These are phyloP conservation scores for Sipha flava DNA, from an alignment of 1,140 invertebrate genomes.

Conservation along the genomic window DNA sequence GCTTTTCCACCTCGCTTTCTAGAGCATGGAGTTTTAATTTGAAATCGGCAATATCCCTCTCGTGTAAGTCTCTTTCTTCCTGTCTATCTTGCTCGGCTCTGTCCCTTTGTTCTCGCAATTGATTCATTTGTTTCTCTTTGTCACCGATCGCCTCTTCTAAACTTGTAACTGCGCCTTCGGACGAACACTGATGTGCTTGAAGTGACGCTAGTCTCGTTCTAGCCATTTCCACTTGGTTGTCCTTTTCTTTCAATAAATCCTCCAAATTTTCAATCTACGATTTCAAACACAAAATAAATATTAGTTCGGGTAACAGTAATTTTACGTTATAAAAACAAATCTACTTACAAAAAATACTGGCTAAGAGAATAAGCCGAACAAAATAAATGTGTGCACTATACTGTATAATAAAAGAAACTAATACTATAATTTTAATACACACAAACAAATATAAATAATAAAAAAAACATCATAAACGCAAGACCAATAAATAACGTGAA, in stretches of 20 bases:
- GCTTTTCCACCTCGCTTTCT: slow-evolving; percentile 67
- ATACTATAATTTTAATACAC: neutral
- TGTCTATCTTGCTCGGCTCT: slow-evolving; percentile 92
- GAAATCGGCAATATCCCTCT: slow-evolving; percentile 86
- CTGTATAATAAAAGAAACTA: neutral
- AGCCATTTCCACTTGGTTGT: slow-evolving; percentile 94
- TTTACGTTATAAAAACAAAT: neutral
- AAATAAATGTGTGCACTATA: neutral
- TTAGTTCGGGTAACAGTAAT: neutral
- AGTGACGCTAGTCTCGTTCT: slow-evolving; percentile 77
- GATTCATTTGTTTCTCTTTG: slow-evolving; percentile 92
- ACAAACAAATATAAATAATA: neutral
- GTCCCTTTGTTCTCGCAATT: slow-evolving; percentile 85
- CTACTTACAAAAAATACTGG: neutral
- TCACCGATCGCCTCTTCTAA: slow-evolving; percentile 93
- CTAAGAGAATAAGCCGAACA: neutral
- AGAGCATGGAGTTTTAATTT: slow-evolving; percentile 87
- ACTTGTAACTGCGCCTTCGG: slow-evolving; percentile 80
- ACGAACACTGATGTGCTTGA: slow-evolving; percentile 86
- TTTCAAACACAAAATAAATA: neutral
- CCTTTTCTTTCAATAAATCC: slow-evolving; percentile 93
- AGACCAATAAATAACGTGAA: neutral
- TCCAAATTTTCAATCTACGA: slow-evolving; percentile 90
- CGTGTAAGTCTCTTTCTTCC: slow-evolving; percentile 88
- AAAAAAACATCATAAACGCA: neutral